These are phyloP conservation scores for Microctonus brassicae DNA, from an alignment of 2,888 invertebrate species.

Conservation along the genomic window DNA sequence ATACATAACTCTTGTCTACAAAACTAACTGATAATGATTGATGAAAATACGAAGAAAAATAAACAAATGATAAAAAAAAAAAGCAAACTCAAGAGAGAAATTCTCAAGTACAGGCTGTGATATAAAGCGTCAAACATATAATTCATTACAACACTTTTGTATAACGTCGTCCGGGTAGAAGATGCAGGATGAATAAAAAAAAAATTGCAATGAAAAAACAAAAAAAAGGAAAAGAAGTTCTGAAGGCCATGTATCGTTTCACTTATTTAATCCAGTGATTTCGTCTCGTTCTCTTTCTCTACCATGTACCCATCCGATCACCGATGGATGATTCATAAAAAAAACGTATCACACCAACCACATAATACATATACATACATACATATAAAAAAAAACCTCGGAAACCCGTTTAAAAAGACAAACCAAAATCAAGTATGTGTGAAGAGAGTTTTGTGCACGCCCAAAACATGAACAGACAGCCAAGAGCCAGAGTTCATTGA, in stretches of 20 bases:
- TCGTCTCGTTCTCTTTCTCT: background rate
- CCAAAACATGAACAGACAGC: conserved; percentile 55
- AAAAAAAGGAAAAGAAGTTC: background rate
- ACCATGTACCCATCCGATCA: no score
- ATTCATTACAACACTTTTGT: background rate
- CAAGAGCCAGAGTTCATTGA: conserved; percentile 60
- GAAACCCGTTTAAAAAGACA: background rate
- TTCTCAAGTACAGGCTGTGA: background rate
- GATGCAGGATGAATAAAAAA: background rate
- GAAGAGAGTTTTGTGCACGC: conserved; percentile 40
- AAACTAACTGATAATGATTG: conserved; percentile 2
- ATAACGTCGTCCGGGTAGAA: background rate
- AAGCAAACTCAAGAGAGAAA: background rate
- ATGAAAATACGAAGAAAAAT: background rate
- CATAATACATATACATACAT: no score
- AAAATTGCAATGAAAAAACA: background rate
- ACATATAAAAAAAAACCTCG: background rate
- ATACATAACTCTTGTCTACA: background rate
- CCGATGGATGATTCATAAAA: background rate
- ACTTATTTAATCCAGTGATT: background rate
- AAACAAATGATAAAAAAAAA: conserved; percentile 24
- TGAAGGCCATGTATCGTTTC: conserved; percentile 12
- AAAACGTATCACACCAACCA: no score
- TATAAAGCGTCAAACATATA: background rate
- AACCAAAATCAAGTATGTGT: conserved; percentile 17